Conservation (phyloP, 2,888 invertebrate genomes). For the Xylophagus ater region DNA sequence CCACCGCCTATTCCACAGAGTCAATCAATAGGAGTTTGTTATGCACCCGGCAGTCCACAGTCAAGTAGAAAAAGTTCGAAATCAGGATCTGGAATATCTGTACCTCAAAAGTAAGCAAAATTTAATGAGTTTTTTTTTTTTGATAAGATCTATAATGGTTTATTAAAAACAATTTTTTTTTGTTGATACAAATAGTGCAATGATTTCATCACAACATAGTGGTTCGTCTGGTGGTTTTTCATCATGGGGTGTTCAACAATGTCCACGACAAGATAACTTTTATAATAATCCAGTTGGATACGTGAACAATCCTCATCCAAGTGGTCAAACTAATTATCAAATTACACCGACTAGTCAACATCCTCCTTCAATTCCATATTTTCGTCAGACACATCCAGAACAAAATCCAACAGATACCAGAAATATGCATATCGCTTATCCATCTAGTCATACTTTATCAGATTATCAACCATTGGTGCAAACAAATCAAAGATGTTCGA, state of each 20-base stretch:
- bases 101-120: constrained; percentile 34
- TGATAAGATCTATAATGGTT: neutral
- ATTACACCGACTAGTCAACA: constrained; percentile 38
- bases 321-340: constrained; percentile 36
- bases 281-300: constrained; percentile 37
- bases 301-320: constrained; percentile 20
- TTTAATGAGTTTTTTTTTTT: neutral
- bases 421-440: constrained; percentile 38
- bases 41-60: constrained; percentile 36
- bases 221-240: constrained; percentile 39
- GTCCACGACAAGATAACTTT: constrained; percentile 30
- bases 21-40: constrained; percentile 22
- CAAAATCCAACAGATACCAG: constrained; percentile 24
- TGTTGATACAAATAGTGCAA: constrained; percentile 23
- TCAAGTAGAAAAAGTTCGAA: constrained; percentile 38
- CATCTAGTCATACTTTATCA: constrained; percentile 35
- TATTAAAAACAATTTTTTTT: neutral
- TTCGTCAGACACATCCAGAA: constrained; percentile 25
- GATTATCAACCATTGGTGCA: constrained; percentile 36
- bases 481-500: constrained; percentile 30
- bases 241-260: constrained; percentile 32
- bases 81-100: constrained; percentile 37
- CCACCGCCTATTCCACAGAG: constrained; percentile 43
- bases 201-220: constrained; percentile 39
- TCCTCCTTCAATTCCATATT: constrained; percentile 36